Evolutionary conservation across 2,797 vertebrate genomes (phyloP).

Genomic region (Microctenopoma lineatum): DNA sequence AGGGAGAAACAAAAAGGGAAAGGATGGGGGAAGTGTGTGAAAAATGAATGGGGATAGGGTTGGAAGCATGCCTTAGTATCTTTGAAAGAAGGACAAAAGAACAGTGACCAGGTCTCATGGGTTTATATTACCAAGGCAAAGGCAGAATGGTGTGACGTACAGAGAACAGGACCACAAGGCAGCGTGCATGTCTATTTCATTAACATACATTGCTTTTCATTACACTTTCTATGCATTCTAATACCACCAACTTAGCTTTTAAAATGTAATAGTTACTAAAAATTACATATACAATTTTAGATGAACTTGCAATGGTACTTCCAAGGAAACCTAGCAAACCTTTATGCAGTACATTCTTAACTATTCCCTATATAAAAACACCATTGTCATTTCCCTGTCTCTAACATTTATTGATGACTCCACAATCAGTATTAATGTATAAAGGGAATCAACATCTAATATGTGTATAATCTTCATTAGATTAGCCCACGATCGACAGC

Average conservation of each 20-base stretch:
- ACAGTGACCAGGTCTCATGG: conserved; percentile 51
- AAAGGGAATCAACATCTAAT: background rate
- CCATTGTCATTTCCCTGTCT: conserved; percentile 4
- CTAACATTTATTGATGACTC: conserved; percentile 11
- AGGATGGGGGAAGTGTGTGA: conserved; percentile 66
- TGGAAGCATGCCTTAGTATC: conserved; percentile 62
- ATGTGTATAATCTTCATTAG: background rate
- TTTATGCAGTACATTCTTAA: conserved; percentile 12
- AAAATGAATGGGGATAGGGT: conserved; percentile 69
- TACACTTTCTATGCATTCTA: conserved; percentile 22
- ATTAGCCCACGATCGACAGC: background rate
- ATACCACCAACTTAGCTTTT: background rate
- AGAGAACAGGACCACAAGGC: conserved; percentile 8
- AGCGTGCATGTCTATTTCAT: background rate
- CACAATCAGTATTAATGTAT: background rate
- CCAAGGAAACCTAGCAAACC: conserved; percentile 13
- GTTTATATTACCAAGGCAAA: conserved; percentile 46
- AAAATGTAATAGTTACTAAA: conserved; percentile 23
- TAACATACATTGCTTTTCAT: conserved; percentile 14
- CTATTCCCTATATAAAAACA: conserved; percentile 11
- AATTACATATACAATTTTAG: background rate
- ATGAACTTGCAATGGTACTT: conserved; percentile 10
- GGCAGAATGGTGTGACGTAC: conserved; percentile 20
- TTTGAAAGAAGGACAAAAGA: conserved; percentile 66
- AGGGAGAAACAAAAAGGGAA: conserved; percentile 48